Evolutionary conservation across 2,113 vertebrate genomes (phyloP).

Genomic region (Bos indicus): DNA sequence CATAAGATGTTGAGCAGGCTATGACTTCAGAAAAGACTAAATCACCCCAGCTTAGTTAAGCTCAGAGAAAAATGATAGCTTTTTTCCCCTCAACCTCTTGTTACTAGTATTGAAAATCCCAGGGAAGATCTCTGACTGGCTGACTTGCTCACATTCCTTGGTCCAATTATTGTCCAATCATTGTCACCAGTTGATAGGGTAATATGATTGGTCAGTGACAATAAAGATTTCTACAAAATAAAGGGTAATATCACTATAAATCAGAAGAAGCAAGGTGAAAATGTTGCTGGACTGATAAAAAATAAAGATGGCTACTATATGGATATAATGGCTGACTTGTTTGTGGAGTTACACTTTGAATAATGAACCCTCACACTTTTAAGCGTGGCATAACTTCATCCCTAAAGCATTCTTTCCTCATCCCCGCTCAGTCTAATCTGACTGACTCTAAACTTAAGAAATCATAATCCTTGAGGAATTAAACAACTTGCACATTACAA

Average conservation of each 20-base stretch:
- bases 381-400: background rate
- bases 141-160: background rate
- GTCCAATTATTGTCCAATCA: background rate
- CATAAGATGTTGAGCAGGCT: background rate
- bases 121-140: background rate
- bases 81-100: background rate
- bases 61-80: background rate
- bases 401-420: background rate
- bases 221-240: background rate
- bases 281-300: background rate
- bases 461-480: background rate
- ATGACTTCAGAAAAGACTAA: background rate
- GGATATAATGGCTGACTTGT: background rate
- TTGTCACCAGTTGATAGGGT: background rate
- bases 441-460: background rate
- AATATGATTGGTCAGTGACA: background rate
- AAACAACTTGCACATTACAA: background rate
- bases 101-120: background rate
- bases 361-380: background rate
- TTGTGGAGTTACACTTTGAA: background rate
- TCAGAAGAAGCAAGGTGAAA: constrained; percentile 3
- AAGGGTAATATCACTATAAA: background rate
- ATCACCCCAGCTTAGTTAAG: background rate
- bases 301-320: background rate
- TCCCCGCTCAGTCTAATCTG: background rate